A percentile compares a stretch with the other conserved stretches of the same genome.
phyloP scores from a whole-genome alignment of 2,797 vertebrate genomes.

The Huso huso region DNA sequence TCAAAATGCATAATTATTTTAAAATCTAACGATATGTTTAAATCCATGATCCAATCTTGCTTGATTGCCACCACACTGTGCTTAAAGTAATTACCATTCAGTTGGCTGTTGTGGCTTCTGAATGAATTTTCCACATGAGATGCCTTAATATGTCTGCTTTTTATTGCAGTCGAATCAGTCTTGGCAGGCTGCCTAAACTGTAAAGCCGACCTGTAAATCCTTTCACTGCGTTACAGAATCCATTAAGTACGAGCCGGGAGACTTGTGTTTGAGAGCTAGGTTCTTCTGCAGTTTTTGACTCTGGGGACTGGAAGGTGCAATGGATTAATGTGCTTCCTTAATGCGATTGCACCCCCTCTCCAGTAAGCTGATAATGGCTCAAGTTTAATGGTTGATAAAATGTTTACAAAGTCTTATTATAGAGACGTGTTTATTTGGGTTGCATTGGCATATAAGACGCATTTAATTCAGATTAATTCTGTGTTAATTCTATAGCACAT shows the following conservation, averaged over 20 bases:
- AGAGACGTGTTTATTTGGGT: constrained; percentile 13
- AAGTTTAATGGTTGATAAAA: constrained; percentile 33
- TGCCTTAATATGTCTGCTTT: constrained; percentile 76
- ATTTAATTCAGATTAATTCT: constrained; percentile 35
- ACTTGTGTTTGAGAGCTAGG: constrained; percentile 16
- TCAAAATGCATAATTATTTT: constrained; percentile 54
- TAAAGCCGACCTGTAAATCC: constrained; percentile 58
- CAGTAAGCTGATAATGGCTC: constrained; percentile 33
- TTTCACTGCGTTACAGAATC: constrained; percentile 51
- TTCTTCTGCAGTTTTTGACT: constrained; percentile 19
- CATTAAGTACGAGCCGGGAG: constrained; percentile 46
- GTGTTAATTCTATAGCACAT: constrained; percentile 48
- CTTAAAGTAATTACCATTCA: constrained; percentile 76
- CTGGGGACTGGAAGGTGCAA: constrained; percentile 18
- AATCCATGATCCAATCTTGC: constrained; percentile 71
- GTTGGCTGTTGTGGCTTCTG: constrained; percentile 72
- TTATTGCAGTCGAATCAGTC: constrained; percentile 68
- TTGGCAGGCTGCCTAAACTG: constrained; percentile 60
- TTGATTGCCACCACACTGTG: constrained; percentile 72
- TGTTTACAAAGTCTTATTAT: constrained; percentile 34
- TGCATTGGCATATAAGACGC: constrained; percentile 28
- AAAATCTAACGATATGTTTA: constrained; percentile 63
- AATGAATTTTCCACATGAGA: constrained; percentile 77
- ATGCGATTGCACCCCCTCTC: constrained; percentile 27
- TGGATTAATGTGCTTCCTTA: constrained; percentile 38